Conservation (phyloP, 2,113 vertebrate genomes). For the Actenoides lindsayi region DNA sequence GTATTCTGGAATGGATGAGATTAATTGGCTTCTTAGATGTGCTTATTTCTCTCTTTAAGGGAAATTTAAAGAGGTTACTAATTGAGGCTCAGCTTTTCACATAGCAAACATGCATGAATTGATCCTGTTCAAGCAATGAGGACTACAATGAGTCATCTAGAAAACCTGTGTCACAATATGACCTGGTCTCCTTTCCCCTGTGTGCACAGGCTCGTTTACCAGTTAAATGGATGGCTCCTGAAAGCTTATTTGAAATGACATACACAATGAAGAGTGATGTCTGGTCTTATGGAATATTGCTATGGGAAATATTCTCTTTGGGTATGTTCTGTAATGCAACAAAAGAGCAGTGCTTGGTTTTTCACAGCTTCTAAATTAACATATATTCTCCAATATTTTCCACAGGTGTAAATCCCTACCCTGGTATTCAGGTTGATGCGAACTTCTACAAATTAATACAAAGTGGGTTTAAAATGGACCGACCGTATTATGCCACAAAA, state of each 20-base stretch:
- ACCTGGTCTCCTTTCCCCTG: background rate
- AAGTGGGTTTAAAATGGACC: slow-evolving; percentile 94
- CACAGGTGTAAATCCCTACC: slow-evolving; percentile 93
- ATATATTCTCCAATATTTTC: background rate
- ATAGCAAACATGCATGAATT: background rate
- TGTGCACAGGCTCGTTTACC: slow-evolving; percentile 88
- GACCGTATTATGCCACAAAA: slow-evolving; percentile 88
- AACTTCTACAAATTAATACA: slow-evolving; percentile 91
- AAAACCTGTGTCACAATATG: background rate
- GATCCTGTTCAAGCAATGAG: background rate
- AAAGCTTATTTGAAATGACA: slow-evolving; percentile 91
- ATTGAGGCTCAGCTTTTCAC: background rate
- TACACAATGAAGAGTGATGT: slow-evolving; percentile 96
- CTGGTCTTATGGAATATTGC: slow-evolving; percentile 95
- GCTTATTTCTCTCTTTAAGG: background rate
- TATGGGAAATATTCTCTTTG: slow-evolving; percentile 98
- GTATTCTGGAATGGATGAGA: background rate
- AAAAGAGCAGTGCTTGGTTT: background rate
- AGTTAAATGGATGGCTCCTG: slow-evolving; percentile 98
- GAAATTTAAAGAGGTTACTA: background rate
- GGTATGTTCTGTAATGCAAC: slow-evolving; percentile 69
- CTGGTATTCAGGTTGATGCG: slow-evolving; percentile 90
- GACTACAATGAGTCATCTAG: background rate
- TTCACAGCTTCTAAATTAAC: background rate
- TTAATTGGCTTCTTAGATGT: background rate